A percentile compares a stretch with the other conserved stretches of the same genome.
These are phyloP conservation scores for Andrena cerasifolii DNA, from an alignment of 1,140 invertebrate genomes.

Conservation along the genomic window DNA sequence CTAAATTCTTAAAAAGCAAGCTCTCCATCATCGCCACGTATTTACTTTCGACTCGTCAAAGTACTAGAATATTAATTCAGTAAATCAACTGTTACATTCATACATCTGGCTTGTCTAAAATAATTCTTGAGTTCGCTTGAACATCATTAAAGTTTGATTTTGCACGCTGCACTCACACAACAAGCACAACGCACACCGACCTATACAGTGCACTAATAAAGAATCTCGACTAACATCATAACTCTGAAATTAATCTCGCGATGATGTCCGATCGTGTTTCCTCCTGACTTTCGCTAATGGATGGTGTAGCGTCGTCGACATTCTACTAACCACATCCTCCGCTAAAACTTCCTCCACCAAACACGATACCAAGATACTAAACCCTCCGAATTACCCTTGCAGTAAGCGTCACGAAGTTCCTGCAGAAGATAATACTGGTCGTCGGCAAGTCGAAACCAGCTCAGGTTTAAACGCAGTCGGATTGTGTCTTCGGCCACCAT, in stretches of 20 bases:
- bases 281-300: too few species aligned
- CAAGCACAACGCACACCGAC: slow-evolving; percentile 56
- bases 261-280: not conserved
- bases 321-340: not conserved
- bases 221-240: not conserved
- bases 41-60: too few species aligned
- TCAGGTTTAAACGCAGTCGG: slow-evolving; percentile 83
- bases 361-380: not conserved
- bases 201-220: slow-evolving; percentile 34
- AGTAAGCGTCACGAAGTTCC: slow-evolving; percentile 84
- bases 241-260: not conserved
- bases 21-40: too few species aligned
- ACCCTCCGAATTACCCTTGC: slow-evolving; percentile 69
- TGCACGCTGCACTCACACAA: slow-evolving; percentile 48
- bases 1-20: too few species aligned
- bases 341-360: not conserved
- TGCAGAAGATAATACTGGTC: slow-evolving; percentile 87
- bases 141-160: slow-evolving; percentile 57
- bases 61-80: too few species aligned
- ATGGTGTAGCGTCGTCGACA: too few species aligned
- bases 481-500: slow-evolving; percentile 2
- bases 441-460: slow-evolving; percentile 87
- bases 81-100: too few species aligned
- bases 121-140: slow-evolving; percentile 26
- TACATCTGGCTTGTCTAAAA: too few species aligned